Conservation (phyloP, 2,888 invertebrate species). For the Dicycla oo region DNA sequence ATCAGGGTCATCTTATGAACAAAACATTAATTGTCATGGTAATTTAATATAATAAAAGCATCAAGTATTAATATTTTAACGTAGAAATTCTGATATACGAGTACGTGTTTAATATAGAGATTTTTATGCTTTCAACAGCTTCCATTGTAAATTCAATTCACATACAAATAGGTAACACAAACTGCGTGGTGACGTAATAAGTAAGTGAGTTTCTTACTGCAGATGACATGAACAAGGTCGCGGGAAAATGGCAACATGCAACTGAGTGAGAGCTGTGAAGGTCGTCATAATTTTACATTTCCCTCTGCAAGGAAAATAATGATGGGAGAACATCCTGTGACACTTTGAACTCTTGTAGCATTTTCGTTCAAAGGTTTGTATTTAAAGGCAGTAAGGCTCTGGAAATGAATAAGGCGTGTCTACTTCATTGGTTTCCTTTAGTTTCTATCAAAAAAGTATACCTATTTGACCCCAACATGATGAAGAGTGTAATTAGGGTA, state of each 20-base stretch:
- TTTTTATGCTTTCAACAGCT: not conserved
- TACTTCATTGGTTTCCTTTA: not conserved
- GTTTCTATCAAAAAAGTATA: too few species aligned
- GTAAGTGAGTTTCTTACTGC: not conserved
- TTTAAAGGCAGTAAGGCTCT: not conserved
- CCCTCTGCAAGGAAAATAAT: not conserved
- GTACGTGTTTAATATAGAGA: not conserved
- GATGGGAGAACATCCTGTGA: not conserved
- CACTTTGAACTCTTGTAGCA: not conserved
- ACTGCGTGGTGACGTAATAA: not conserved
- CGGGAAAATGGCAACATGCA: not conserved
- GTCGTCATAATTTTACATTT: not conserved
- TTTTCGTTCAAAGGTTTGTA: not conserved
- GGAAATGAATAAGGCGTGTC: not conserved
- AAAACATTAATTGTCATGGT: not conserved
- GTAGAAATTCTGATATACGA: not conserved
- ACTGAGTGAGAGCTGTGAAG: not conserved
- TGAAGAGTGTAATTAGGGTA: not conserved
- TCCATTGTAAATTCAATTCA: not conserved
- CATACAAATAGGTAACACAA: too few species aligned
- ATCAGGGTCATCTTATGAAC: not conserved
- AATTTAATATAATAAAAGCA: not conserved
- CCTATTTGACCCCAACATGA: not conserved
- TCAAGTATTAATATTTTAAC: not conserved
- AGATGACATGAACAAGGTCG: not conserved